Conservation (phyloP, 2,888 invertebrate genomes). For the Dolomedes plantarius region DNA sequence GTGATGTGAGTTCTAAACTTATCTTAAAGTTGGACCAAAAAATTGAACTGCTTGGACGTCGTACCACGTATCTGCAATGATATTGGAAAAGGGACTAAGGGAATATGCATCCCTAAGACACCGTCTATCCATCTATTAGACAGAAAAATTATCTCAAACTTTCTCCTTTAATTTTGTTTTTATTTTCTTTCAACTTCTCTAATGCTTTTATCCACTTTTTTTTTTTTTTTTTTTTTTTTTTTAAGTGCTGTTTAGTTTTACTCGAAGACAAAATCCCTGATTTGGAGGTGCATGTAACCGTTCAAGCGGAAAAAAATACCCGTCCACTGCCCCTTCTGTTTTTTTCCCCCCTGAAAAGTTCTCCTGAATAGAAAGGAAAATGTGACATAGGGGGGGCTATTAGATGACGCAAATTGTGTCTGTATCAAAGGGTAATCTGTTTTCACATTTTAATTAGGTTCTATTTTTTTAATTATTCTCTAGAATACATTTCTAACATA, state of each 20-base stretch:
- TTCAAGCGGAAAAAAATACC: neutral
- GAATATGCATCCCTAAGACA: constrained; percentile 33
- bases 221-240: too few species aligned
- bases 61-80: constrained; percentile 34
- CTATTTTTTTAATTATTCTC: too few species aligned
- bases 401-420: neutral
- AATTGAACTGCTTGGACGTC: constrained; percentile 21
- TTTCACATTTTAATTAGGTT: neutral
- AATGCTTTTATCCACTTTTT: neutral
- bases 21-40: neutral
- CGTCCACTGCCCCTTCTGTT: neutral
- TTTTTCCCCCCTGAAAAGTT: neutral
- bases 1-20: neutral
- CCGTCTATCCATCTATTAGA: constrained; percentile 45
- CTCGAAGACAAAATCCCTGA: neutral
- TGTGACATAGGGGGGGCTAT: neutral
- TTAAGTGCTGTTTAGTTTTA: neutral
- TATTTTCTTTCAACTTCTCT: neutral
- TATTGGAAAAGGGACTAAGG: constrained; percentile 56
- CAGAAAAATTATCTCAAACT: constrained; percentile 45
- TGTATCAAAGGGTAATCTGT: neutral
- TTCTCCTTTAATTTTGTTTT: constrained; percentile 31
- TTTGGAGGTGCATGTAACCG: neutral
- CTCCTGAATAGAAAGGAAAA: neutral
- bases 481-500: too few species aligned